Evolutionary conservation across 1,140 invertebrate species (phyloP).

Genomic region (Neodiprion virginianus): DNA sequence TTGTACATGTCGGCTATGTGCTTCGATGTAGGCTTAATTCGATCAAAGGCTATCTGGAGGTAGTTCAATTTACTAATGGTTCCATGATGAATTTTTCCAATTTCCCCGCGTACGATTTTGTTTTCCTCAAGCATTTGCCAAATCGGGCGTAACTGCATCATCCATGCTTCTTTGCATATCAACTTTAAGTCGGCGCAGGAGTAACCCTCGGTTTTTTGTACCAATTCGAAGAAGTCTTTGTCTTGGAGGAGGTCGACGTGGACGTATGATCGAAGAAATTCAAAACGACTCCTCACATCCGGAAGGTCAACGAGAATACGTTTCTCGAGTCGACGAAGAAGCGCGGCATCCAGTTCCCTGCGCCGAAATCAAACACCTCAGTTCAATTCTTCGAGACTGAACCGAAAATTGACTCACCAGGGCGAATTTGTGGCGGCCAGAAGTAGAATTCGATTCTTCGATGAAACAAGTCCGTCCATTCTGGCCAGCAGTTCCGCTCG

Average conservation of each 20-base stretch:
- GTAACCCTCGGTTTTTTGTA: constrained; percentile 75
- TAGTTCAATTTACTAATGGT: constrained; percentile 33
- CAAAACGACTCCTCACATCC: constrained; percentile 66
- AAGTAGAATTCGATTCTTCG: constrained; percentile 72
- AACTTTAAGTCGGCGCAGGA: constrained; percentile 89
- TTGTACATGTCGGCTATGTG: constrained; percentile 41
- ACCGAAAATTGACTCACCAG: constrained; percentile 68
- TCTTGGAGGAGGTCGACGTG: constrained; percentile 47
- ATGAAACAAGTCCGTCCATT: constrained; percentile 83
- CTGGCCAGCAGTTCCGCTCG: constrained; percentile 93
- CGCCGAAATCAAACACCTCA: constrained; percentile 21
- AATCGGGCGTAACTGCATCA: constrained; percentile 64
- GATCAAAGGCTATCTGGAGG: constrained; percentile 37
- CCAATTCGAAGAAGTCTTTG: constrained; percentile 64
- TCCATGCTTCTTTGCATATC: constrained; percentile 87
- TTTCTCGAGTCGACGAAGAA: constrained; percentile 89
- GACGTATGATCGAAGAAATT: constrained; percentile 71
- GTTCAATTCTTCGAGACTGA: constrained; percentile 14
- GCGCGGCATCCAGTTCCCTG: constrained; percentile 88
- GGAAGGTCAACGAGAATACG: constrained; percentile 84
- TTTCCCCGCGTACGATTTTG: constrained; percentile 23
- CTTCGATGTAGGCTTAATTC: constrained; percentile 40
- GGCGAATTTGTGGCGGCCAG: constrained; percentile 91
- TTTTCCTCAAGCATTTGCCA: constrained; percentile 40
- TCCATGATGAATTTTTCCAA: constrained; percentile 37